These are phyloP conservation scores for Chinchilla lanigera DNA, from an alignment of 2,113 vertebrate genomes.

Conservation along the genomic window DNA sequence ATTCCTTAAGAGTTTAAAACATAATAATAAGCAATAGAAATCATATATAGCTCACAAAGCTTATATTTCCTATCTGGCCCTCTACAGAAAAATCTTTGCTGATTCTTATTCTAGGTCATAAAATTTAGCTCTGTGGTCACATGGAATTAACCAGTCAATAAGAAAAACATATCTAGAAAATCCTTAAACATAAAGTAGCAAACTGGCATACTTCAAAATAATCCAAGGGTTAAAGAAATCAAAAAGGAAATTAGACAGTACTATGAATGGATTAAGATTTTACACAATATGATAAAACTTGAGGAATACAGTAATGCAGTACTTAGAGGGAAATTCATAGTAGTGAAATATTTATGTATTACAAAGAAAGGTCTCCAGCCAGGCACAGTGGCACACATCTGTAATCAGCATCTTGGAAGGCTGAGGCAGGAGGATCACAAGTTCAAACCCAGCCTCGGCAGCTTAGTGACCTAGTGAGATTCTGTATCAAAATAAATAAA, in stretches of 20 bases:
- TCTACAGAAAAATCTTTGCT: not conserved
- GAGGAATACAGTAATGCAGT: not conserved
- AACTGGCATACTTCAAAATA: not conserved
- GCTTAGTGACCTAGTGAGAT: not conserved
- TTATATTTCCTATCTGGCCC: not conserved
- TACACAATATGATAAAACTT: not conserved
- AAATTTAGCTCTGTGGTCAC: slow-evolving; percentile 3
- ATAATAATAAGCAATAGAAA: not conserved
- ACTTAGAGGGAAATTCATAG: slow-evolving; percentile 21
- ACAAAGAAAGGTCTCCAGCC: not conserved
- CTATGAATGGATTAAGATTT: not conserved
- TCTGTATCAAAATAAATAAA: not conserved
- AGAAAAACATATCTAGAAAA: slow-evolving; percentile 13
- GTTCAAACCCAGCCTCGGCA: not conserved
- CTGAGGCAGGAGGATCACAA: not conserved
- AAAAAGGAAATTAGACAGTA: not conserved
- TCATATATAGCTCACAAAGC: not conserved
- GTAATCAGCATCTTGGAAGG: not conserved
- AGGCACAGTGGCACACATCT: not conserved
- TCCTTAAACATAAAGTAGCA: not conserved
- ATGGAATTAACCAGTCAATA: slow-evolving; percentile 6
- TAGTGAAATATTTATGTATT: not conserved
- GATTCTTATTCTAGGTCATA: not conserved
- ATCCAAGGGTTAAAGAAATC: not conserved
- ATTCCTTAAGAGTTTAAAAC: slow-evolving; percentile 20